Evolutionary conservation across 2,113 vertebrate genomes (phyloP).

Genomic region (Ornithorhynchus anatinus): DNA sequence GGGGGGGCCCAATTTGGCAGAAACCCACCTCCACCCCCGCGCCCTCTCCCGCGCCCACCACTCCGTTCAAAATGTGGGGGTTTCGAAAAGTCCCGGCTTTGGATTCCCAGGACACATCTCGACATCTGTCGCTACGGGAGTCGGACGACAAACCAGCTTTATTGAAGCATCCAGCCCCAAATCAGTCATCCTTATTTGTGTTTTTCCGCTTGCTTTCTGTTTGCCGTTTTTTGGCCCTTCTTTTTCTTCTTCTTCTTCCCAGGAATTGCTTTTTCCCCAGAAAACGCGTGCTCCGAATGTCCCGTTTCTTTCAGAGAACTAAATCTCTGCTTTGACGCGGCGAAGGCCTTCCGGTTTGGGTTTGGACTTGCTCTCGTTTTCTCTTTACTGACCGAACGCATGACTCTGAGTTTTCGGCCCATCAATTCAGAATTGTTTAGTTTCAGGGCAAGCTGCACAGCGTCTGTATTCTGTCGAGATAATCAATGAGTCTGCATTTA

Average conservation of each 20-base stretch:
- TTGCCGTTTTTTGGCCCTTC: conserved; percentile 51
- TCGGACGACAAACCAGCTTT: too few species aligned
- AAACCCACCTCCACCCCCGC: too few species aligned
- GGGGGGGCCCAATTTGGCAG: too few species aligned
- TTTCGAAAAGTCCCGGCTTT: too few species aligned
- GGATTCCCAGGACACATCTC: too few species aligned
- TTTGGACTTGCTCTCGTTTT: conserved; percentile 33
- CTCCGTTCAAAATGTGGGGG: too few species aligned
- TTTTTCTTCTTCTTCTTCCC: conserved; percentile 63
- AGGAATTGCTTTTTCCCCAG: conserved; percentile 75
- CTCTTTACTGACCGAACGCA: conserved; percentile 74
- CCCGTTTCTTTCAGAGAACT: conserved; percentile 18
- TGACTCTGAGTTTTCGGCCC: conserved; percentile 83
- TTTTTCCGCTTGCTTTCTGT: conserved; percentile 31
- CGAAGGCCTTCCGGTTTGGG: conserved; percentile 15
- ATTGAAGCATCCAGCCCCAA: too few species aligned
- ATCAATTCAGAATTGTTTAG: conserved; percentile 80
- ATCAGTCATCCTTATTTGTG: conserved; percentile 27
- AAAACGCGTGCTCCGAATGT: conserved; percentile 63
- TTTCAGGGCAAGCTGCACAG: conserved; percentile 88
- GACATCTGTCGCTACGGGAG: too few species aligned
- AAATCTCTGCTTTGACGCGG: conserved; percentile 32
- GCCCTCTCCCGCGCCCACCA: too few species aligned
- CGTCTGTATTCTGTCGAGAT: conserved; percentile 77
- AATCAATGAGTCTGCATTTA: too few species aligned